These are phyloP conservation scores for Lepidotrigona ventralis DNA, from an alignment of 1,140 invertebrate species.

Conservation along the genomic window DNA sequence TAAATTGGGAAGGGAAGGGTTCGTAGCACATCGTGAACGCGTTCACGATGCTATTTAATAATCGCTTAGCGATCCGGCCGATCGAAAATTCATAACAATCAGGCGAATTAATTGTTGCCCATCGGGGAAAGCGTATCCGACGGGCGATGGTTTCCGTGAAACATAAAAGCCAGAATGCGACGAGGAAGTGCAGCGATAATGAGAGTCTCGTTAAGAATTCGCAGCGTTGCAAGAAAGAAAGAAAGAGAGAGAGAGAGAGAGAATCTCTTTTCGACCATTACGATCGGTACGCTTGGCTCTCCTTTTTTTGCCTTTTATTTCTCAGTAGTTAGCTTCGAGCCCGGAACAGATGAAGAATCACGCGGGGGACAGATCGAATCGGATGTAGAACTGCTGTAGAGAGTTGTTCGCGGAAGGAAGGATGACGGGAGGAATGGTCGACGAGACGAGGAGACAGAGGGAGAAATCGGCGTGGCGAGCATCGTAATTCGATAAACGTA, in stretches of 20 bases:
- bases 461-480: slow-evolving; percentile 41
- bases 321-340: background rate
- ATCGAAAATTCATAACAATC: slow-evolving; percentile 15
- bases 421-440: background rate
- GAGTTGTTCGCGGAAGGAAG: background rate
- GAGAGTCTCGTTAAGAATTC: slow-evolving; percentile 35
- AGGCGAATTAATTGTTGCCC: slow-evolving; percentile 19
- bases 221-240: background rate
- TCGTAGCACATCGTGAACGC: background rate
- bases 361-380: slow-evolving; percentile 1
- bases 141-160: background rate
- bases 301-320: background rate
- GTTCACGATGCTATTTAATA: background rate
- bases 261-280: slow-evolving; percentile 23
- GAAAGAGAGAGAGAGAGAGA: too few relatives aligned
- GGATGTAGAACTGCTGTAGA: background rate
- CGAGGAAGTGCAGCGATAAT: background rate
- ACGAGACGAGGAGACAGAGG: slow-evolving; percentile 8
- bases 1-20: too few relatives aligned
- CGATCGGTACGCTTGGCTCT: background rate
- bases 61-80: too few relatives aligned
- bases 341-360: background rate
- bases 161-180: background rate
- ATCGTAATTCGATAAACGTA: slow-evolving; percentile 70
- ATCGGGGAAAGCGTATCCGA: background rate